Conservation (phyloP, 1,140 invertebrate species). For the Dysdera silvatica region DNA sequence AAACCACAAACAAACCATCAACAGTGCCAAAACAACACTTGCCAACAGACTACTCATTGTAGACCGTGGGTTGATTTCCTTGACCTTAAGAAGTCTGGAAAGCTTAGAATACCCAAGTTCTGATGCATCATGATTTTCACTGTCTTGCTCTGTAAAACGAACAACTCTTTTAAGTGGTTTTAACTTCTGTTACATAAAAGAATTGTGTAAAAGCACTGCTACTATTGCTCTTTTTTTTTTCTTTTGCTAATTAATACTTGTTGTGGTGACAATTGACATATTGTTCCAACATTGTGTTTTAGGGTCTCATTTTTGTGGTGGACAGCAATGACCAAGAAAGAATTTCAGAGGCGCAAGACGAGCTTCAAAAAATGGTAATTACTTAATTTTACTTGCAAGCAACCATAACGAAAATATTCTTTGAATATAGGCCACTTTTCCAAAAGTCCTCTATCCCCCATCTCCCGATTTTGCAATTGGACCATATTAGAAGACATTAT, state of each 20-base stretch:
- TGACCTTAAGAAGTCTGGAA: too few relatives aligned
- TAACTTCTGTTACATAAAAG: too few relatives aligned
- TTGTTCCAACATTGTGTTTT: slow-evolving; percentile 1
- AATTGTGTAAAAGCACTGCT: too few relatives aligned
- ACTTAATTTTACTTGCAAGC: not conserved
- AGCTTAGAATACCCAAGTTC: too few relatives aligned
- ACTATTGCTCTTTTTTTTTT: not conserved
- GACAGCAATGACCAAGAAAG: slow-evolving; percentile 95
- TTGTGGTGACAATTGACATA: slow-evolving; percentile 57
- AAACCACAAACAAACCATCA: too few relatives aligned
- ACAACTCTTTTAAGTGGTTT: too few relatives aligned
- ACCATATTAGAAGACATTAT: not conserved
- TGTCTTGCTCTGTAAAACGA: too few relatives aligned
- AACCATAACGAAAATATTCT: too few relatives aligned
- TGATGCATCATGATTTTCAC: too few relatives aligned
- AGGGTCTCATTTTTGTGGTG: slow-evolving; percentile 90
- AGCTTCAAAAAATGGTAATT: slow-evolving; percentile 74
- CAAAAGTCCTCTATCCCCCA: not conserved
- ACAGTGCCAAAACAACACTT: too few relatives aligned
- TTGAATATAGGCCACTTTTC: not conserved
- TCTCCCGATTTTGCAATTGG: not conserved
- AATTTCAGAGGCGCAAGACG: slow-evolving; percentile 84
- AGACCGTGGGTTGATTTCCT: too few relatives aligned
- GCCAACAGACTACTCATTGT: too few relatives aligned
- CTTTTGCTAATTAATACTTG: slow-evolving; percentile 40